Evolutionary conservation across 2,797 vertebrate species (phyloP).

Genomic region (Myotis myotis): DNA sequence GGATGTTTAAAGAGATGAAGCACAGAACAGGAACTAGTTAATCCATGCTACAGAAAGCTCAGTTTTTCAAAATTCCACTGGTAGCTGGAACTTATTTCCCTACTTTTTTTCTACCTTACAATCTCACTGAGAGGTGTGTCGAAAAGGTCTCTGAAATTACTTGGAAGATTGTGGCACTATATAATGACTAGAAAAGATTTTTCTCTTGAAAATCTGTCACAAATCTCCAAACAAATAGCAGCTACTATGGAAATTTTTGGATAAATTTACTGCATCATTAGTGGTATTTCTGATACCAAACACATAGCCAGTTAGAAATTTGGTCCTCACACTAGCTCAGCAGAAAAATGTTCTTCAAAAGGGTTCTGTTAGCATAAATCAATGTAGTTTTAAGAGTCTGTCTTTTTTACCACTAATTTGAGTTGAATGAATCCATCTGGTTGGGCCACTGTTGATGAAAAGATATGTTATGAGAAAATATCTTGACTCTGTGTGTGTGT

Average conservation of each 20-base stretch:
- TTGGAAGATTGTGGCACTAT: conserved; percentile 69
- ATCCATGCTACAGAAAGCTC: background rate
- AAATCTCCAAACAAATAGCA: conserved; percentile 70
- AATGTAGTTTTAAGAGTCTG: conserved; percentile 35
- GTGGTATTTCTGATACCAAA: conserved; percentile 67
- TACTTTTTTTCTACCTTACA: conserved; percentile 54
- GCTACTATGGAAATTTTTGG: conserved; percentile 63
- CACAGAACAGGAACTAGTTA: background rate
- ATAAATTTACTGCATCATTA: conserved; percentile 58
- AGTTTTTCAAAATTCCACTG: background rate
- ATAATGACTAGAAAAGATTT: conserved; percentile 66
- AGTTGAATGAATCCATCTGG: conserved; percentile 53
- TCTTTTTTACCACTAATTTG: conserved; percentile 17
- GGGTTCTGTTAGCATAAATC: conserved; percentile 41
- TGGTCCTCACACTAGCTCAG: conserved; percentile 38
- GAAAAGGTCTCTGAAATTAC: conserved; percentile 62
- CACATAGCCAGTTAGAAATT: conserved; percentile 57
- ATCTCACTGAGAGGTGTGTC: conserved; percentile 63
- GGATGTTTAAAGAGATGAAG: background rate
- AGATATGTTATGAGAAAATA: background rate
- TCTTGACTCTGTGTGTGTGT: background rate
- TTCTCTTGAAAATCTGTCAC: conserved; percentile 56
- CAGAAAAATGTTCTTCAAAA: conserved; percentile 62
- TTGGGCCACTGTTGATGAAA: background rate
- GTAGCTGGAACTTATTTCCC: conserved; percentile 25